Evolutionary conservation across 2,888 invertebrate genomes (phyloP), one percentile per base, ranked within the genome.

Genomic region (Drosophila fungiperda): DNA sequence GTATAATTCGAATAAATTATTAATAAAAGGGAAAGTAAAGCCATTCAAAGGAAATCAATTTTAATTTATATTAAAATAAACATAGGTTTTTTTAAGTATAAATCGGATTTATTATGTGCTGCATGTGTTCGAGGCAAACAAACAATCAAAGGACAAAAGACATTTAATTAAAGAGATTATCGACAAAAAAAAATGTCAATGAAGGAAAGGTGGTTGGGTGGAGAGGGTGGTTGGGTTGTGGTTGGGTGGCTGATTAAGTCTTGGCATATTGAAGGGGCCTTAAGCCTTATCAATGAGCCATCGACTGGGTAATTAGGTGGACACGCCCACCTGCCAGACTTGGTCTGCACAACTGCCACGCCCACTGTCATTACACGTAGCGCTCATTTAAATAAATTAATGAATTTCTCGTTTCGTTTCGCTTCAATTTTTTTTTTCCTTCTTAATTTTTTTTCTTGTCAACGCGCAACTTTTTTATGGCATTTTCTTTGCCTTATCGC

Each of bases 311-410:
- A 79, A 79, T 78, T 78, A 78, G 78, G 65, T 80, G 52, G 68
- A 70, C 81, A 74, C 81, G 73, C 81, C 74, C 78, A 77, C 50
- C 60, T 58, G 73, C 7, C 78, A 66, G 48, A 23, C 45, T 23
- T 45, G 45, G 9, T 12, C 17, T 3, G 23, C 53, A 35, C 3
- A 12, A 11, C 54, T 29, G n/a, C 7, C 35, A 65, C 78, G 77
- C 80, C 76, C 45, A 80, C 78, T 72, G 86, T 78, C 83, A 82
- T 88, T 80, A 71, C 89, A 84, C 84, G 84, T 88, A 68, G 68
- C 65, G 67, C 89, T 83, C 84, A 84, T 84, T 84, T 84, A 88
- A 84, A 84, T 88, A 88, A 88, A 84, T 88, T 86, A 88, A 84
- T 83, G 83, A 76, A 83, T 80, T 83, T 68, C 74, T 76, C 71